Conservation (phyloP, 2,888 invertebrate genomes). For the Atethmia centrago region DNA sequence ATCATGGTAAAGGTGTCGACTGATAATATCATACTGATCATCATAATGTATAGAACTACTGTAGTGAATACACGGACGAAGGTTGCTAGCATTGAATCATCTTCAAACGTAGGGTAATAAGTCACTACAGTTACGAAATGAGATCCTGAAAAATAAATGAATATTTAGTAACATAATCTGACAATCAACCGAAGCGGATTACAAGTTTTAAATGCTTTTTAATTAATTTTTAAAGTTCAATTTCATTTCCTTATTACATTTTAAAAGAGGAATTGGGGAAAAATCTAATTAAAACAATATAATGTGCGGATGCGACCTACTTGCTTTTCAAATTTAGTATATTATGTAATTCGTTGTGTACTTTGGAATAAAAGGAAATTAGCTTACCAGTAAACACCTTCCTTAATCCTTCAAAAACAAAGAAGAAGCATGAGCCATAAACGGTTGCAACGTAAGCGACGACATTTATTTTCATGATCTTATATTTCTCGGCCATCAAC, state of each 20-base stretch:
- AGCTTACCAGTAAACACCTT: conserved; percentile 77
- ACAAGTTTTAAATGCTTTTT: too few species aligned
- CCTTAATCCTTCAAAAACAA: conserved; percentile 81
- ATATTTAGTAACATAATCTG: not conserved
- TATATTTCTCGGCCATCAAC: conserved; percentile 78
- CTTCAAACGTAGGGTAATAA: conserved; percentile 80
- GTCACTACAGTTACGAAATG: conserved; percentile 85
- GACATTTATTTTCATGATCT: conserved; percentile 81
- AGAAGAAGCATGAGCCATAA: conserved; percentile 77
- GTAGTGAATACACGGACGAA: conserved; percentile 76
- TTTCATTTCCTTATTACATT: too few species aligned
- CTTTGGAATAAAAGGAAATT: conserved; percentile 2
- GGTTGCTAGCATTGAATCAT: conserved; percentile 75
- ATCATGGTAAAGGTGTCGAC: conserved; percentile 80
- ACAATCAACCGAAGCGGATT: too few species aligned
- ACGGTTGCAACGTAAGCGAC: conserved; percentile 76
- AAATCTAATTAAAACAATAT: not conserved
- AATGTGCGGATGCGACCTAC: not conserved
- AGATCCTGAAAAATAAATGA: conserved; percentile 74
- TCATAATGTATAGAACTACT: conserved; percentile 73
- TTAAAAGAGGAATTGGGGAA: too few species aligned
- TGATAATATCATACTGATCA: conserved; percentile 82
- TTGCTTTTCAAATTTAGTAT: not conserved
- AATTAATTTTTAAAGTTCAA: too few species aligned
- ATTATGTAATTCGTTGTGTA: not conserved